phyloP scores from a whole-genome alignment of 2,888 invertebrate genomes.

The Hemithea aestivaria region DNA sequence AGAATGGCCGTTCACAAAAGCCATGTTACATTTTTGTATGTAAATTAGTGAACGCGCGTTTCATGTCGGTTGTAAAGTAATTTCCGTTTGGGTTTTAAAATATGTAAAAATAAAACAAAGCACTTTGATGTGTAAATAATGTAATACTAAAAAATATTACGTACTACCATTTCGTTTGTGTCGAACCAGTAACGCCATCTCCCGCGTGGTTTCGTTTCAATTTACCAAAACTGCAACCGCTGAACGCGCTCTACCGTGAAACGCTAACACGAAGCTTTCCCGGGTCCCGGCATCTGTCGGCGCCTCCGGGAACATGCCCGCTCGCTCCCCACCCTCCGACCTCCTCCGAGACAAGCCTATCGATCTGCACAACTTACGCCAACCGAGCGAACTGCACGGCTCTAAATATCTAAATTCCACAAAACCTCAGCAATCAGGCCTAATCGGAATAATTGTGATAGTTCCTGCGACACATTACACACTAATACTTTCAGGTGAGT shows the following conservation, averaged over 20 bases:
- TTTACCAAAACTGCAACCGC: conserved; percentile 10
- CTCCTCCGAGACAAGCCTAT: conserved; percentile 50
- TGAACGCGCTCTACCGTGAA: conserved; percentile 19
- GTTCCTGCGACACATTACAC: conserved; percentile 15
- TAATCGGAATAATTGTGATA: conserved; percentile 38
- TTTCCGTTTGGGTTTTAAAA: too few relatives aligned
- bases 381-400: conserved; percentile 54
- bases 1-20: background rate
- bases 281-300: conserved; percentile 62
- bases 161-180: too few relatives aligned
- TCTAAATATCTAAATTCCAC: conserved; percentile 44
- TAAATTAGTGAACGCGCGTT: too few relatives aligned
- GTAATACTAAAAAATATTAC: too few relatives aligned
- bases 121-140: too few relatives aligned
- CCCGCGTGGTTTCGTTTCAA: background rate
- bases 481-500: conserved; percentile 49
- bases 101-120: too few relatives aligned
- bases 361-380: conserved; percentile 67
- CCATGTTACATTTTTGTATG: too few relatives aligned
- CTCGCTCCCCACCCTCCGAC: conserved; percentile 32
- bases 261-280: conserved; percentile 28
- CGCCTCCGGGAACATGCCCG: conserved; percentile 42
- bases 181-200: conserved; percentile 24
- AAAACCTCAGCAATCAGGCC: conserved; percentile 46
- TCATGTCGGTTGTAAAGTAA: too few relatives aligned